Base-by-base conservation (phyloP, 2,797 vertebrate genomes). In the Danionella dracula region DNA sequence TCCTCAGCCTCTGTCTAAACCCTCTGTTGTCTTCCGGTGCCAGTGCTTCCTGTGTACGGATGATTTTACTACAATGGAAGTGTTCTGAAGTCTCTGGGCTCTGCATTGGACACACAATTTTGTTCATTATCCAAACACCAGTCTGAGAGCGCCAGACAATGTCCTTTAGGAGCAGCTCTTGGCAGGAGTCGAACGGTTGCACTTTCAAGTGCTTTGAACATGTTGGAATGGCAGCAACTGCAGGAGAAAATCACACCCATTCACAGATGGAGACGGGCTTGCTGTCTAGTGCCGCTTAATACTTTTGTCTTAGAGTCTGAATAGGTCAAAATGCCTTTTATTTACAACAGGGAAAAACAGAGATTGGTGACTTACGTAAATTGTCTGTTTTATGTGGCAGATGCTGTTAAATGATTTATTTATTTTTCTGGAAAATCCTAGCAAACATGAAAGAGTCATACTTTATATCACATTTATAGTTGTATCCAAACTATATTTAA, bases 101-200 rank as follows among this genome's bases (percentile, higher is more conserved):
- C 32, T 13, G 53, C 23, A 68, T 45, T 16, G 37, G 27, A 1
- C 48, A 55, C 55, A 71, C 53, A 4, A 3, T 44, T 75, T 71
- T 67, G 72, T 71, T 71, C 72, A 71, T 74, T 74, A 74, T 67
- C 69, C 58, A 67, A 62, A 71, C 71, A 68, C 64, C 68, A 68
- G 41, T 68, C 68, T 50, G 34, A 42, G 55, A 40, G 46, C 17
- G 21, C 66, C 68, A 68, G 66, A 70, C 70, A 54, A 45, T 48
- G 51, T 70, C 70, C 70, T 58, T 37, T 58, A 72, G 68, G 15
- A 44, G 55, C 60, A 71, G 35, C 63, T 40, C 44, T 61, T 61
- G 59, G 44, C 59, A 65, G 46, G 59, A 45, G 31, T 62, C 64
- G 55, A 51, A 32, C 34, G 60, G 37, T 51, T 65, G 49, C 63